phyloP scores from a whole-genome alignment of 2,113 vertebrate genomes.

The Nycticorax nycticorax region DNA sequence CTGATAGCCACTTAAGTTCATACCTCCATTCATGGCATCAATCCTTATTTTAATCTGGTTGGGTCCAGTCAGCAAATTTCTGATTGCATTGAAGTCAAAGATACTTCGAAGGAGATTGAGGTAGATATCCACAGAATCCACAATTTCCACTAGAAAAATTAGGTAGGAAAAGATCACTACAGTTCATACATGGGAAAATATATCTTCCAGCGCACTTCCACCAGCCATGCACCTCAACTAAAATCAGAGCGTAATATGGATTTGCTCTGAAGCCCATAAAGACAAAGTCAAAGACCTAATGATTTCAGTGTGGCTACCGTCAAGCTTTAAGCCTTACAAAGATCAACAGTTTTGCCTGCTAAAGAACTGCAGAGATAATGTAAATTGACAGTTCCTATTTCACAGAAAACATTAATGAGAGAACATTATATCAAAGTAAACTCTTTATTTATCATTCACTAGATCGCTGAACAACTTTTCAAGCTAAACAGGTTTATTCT shows the following conservation, averaged over 20 bases:
- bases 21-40: slow-evolving; percentile 98
- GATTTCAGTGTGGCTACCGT: neutral
- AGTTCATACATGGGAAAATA: neutral
- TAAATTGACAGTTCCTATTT: neutral
- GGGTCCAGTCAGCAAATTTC: slow-evolving; percentile 90
- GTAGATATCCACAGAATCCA: slow-evolving; percentile 97
- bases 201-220: neutral
- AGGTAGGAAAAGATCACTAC: neutral
- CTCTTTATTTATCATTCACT: neutral
- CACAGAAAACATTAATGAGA: neutral
- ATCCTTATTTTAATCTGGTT: slow-evolving; percentile 92
- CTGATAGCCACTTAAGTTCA: neutral
- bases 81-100: slow-evolving; percentile 93
- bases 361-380: neutral
- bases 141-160: slow-evolving; percentile 88
- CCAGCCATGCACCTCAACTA: neutral
- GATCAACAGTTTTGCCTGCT: neutral
- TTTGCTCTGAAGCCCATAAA: neutral
- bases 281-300: neutral
- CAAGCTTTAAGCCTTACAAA: neutral
- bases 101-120: slow-evolving; percentile 90
- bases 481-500: neutral
- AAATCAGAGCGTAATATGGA: neutral
- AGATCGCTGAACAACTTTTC: neutral
- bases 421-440: neutral